Evolutionary conservation across 2,888 invertebrate genomes (phyloP), one percentile per base, ranked within the genome.

Genomic region (Conus canariensis): DNA sequence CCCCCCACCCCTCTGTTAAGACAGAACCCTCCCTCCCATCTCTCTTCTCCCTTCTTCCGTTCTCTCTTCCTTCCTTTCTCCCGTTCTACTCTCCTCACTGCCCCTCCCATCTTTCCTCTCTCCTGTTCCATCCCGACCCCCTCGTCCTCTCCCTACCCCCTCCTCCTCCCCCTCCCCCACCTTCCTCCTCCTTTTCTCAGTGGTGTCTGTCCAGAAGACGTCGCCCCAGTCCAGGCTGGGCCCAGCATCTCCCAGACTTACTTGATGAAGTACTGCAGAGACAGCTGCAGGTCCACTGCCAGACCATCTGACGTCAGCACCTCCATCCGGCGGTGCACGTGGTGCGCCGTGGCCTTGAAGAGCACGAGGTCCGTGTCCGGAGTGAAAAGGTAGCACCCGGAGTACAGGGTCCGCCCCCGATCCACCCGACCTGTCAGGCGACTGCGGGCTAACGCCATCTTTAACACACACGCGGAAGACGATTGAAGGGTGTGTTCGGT

Each of bases 231-330:
- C 45, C 45, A 45, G 45, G 45, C 45, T 4, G 45, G 45, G 45
- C 4, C 45, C 45, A 45, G 45, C 45, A 45, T 45, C 3, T 45
- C 45, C 45, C 45, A 45, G 45, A 16, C 88, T 83, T 64, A 89
- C 88, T 70, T 89, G 83, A 89, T 83, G 56, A 67, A 89, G 70
- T 89, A 89, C 82, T 89, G 88, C 19, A 83, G 56, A 3, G 88
- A 83, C 45, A 89, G 25, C 56, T 80, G 7, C 16, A 89, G 67
- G 58, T 56, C 30, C 12, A 88, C 30, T 3, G 83, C 19, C 45
- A 89, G 56, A 8, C 67, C 64, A 12, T 89, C 88, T 16, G 83
- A 14, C 14, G 83, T n/a, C 16, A 58, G 82, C 45, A 89, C 83
- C 22, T 82, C 67, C 19, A 85, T 22, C 4, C 19, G 22, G 16